phyloP scores from a whole-genome alignment of 2,797 vertebrate genomes.

The Chrosomus eos region DNA sequence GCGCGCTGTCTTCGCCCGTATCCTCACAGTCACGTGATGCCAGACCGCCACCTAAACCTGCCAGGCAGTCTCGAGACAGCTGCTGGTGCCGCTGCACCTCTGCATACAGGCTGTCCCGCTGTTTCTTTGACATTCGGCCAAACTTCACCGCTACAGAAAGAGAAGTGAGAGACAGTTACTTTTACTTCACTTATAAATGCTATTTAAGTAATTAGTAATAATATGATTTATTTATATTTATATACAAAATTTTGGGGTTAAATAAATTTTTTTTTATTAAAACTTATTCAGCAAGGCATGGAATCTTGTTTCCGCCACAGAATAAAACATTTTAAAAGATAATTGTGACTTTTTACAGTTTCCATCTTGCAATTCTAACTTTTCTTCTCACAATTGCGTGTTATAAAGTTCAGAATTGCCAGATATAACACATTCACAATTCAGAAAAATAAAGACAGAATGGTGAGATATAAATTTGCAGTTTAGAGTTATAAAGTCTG shows the following conservation, averaged over 20 bases:
- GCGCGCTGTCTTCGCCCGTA: conserved; percentile 64
- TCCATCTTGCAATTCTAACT: too few relatives aligned
- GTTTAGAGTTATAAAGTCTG: too few relatives aligned
- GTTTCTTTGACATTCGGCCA: conserved; percentile 95
- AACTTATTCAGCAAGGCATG: background rate
- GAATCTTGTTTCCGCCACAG: too few relatives aligned
- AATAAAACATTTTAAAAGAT: too few relatives aligned
- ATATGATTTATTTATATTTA: background rate
- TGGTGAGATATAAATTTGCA: too few relatives aligned
- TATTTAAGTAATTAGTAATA: background rate
- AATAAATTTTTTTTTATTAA: background rate
- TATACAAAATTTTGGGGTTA: background rate
- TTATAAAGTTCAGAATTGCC: too few relatives aligned
- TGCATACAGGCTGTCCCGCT: conserved; percentile 91
- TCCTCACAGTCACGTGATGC: conserved; percentile 46
- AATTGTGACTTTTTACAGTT: too few relatives aligned
- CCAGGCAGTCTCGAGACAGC: conserved; percentile 79
- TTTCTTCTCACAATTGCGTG: too few relatives aligned
- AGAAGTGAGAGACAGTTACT: background rate
- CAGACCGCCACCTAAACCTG: conserved; percentile 56
- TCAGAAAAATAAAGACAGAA: too few relatives aligned
- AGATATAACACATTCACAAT: too few relatives aligned
- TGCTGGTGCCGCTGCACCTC: conserved; percentile 94
- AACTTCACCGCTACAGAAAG: conserved; percentile 87
- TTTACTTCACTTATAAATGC: background rate